Evolutionary conservation across 2,797 vertebrate species (phyloP), one percentile per base, ranked within the genome.

Genomic region (Muscicapa striata): DNA sequence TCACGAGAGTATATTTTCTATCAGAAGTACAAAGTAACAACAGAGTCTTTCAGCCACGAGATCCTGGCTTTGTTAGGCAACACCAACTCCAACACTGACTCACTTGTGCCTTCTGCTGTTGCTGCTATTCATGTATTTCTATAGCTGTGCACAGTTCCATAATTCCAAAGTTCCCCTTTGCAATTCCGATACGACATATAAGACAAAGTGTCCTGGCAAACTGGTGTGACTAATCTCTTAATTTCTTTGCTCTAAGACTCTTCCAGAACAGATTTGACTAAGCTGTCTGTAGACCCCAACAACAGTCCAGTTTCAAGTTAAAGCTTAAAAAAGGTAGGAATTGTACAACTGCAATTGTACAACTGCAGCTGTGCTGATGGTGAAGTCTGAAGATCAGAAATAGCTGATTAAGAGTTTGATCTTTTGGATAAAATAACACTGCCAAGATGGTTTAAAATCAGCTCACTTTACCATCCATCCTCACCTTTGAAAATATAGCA

Each of bases 41-140:
- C 38, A 76, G 15, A 34, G n/a, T 13, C 40, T 74, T 75, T 80
- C 55, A 82, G 61, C 24, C 45, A 23, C 15, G 15, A 36, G 52
- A 36, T 83, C 57, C 48, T 57, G 57, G 21, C 67, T 82, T 79
- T 84, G 49, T 3, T 22, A 32, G 57, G 41, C 69, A 93, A 22
- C 9, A 36, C 14, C 0, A 0, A 19, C 55, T 73, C 68, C 22
- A 66, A 2, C 36, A 64, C 6, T 41, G 64, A 78, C 21, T 84
- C 66, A 57, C 27, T 87, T 66, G 61, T 83, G 85, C 59, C 75
- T 94, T 69, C 72, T 91, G 59, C 75, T 87, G 45, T 59, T 63
- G 29, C 59, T 74, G 45, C 43, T 90, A 57, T 74, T 90, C 23
- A 12, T 58, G 20, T 52, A 51, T 55, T 54, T 91, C 81, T 70